phyloP scores from a whole-genome alignment of 2,888 invertebrate species.

The Geophilus truncorum region DNA sequence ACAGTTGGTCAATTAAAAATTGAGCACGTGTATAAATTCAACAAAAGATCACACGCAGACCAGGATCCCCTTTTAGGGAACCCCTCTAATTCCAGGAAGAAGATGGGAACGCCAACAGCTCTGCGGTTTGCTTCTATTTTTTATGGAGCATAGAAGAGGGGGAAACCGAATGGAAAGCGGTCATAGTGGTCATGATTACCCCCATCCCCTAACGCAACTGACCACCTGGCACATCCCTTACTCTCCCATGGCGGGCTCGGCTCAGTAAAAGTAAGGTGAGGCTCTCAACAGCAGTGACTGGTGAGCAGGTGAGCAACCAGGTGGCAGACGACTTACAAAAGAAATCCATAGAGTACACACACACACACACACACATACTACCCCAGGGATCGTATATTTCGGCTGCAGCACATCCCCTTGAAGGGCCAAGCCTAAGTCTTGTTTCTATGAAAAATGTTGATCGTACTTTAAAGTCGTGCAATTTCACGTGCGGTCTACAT shows the following conservation, averaged over 20 bases:
- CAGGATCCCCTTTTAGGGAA: background rate
- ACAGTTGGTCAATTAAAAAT: constrained; percentile 6
- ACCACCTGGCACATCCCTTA: constrained; percentile 13
- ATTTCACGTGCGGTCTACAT: too few species aligned
- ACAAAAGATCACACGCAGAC: background rate
- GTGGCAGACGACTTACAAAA: constrained; percentile 1
- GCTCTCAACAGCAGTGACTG: background rate
- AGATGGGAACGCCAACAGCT: constrained; percentile 22
- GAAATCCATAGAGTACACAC: background rate
- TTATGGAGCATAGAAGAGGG: background rate
- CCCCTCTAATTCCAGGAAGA: background rate
- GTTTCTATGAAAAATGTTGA: background rate
- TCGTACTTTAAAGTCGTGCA: too few species aligned
- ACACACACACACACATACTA: too few species aligned
- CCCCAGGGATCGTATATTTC: background rate
- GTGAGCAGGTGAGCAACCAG: constrained; percentile 5
- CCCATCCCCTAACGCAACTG: constrained; percentile 6
- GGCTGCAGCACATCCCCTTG: background rate
- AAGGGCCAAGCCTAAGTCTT: background rate
- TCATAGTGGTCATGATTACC: constrained; percentile 21
- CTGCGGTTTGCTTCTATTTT: constrained; percentile 22
- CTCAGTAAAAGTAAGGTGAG: background rate
- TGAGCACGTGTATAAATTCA: background rate
- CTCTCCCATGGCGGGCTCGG: background rate
- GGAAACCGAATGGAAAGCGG: constrained; percentile 5